phyloP scores from a whole-genome alignment of 2,113 vertebrate genomes.

The Dasyornis broadbenti region DNA sequence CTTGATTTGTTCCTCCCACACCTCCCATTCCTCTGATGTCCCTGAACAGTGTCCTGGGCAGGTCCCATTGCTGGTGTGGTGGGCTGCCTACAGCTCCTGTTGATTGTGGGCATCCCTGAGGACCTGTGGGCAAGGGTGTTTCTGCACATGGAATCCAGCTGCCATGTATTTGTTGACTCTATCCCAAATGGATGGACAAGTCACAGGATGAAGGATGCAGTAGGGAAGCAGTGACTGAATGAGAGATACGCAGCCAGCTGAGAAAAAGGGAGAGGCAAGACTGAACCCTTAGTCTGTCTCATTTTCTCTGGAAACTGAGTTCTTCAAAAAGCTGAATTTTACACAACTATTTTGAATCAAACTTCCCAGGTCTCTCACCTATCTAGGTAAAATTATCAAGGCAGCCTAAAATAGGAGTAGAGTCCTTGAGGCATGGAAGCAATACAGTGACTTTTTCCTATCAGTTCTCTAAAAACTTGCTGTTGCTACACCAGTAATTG shows the following conservation, averaged over 20 bases:
- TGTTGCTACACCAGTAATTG: not conserved
- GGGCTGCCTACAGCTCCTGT: not conserved
- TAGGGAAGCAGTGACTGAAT: not conserved
- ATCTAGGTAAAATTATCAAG: not conserved
- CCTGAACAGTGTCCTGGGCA: not conserved
- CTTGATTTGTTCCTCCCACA: not conserved
- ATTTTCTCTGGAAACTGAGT: not conserved
- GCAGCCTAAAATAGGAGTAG: not conserved
- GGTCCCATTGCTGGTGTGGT: not conserved
- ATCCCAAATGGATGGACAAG: not conserved
- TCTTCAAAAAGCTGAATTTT: not conserved
- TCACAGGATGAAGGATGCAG: not conserved
- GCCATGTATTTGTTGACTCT: not conserved
- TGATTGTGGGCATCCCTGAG: not conserved
- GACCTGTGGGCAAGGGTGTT: fast-evolving
- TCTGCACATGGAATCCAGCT: not conserved
- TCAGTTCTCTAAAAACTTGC: not conserved
- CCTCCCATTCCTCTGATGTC: not conserved
- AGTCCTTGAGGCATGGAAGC: not conserved
- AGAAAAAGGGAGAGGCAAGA: not conserved
- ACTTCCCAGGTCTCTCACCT: not conserved
- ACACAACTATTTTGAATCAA: not conserved
- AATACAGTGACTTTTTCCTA: not conserved
- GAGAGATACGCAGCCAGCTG: not conserved
- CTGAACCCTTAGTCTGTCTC: not conserved